These are phyloP conservation scores for Gonioctena quinquepunctata DNA, from an alignment of 1,140 invertebrate genomes.

Conservation along the genomic window DNA sequence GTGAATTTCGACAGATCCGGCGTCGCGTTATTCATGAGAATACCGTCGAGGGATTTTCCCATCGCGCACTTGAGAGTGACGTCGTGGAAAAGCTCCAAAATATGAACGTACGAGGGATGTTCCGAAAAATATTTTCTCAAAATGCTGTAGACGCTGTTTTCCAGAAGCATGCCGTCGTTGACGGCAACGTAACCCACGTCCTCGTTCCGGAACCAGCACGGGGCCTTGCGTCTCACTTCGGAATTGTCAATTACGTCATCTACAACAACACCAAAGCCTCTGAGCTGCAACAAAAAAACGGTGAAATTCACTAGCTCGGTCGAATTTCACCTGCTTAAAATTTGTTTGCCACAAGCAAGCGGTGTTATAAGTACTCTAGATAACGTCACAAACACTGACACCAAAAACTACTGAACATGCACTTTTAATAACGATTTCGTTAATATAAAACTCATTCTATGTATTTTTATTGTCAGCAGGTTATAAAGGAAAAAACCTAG, in stretches of 20 bases:
- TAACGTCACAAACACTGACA: neutral
- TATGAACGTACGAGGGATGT: conserved; percentile 76
- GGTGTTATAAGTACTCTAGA: neutral
- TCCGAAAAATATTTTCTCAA: conserved; percentile 77
- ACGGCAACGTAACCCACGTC: conserved; percentile 81
- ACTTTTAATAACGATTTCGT: neutral
- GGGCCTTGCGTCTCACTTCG: conserved; percentile 78
- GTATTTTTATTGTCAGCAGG: too few species aligned
- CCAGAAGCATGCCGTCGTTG: conserved; percentile 86
- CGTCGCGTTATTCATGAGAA: conserved; percentile 64
- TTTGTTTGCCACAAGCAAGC: neutral
- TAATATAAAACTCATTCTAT: too few species aligned
- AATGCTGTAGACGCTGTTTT: conserved; percentile 77
- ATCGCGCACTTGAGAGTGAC: conserved; percentile 79
- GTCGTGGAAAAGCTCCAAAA: conserved; percentile 87
- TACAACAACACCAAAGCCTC: conserved; percentile 82
- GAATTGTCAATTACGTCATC: conserved; percentile 94
- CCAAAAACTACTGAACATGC: neutral
- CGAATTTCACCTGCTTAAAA: neutral
- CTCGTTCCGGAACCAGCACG: conserved; percentile 86
- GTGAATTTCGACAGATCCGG: conserved; percentile 76
- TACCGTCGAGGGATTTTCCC: conserved; percentile 77
- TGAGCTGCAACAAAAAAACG: conserved; percentile 64
- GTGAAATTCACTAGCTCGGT: neutral
- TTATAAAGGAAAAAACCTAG: too few species aligned